Evolutionary conservation across 2,113 vertebrate species (phyloP), one percentile per base, ranked within the genome.

Genomic region (Ageneiosus marmoratus): DNA sequence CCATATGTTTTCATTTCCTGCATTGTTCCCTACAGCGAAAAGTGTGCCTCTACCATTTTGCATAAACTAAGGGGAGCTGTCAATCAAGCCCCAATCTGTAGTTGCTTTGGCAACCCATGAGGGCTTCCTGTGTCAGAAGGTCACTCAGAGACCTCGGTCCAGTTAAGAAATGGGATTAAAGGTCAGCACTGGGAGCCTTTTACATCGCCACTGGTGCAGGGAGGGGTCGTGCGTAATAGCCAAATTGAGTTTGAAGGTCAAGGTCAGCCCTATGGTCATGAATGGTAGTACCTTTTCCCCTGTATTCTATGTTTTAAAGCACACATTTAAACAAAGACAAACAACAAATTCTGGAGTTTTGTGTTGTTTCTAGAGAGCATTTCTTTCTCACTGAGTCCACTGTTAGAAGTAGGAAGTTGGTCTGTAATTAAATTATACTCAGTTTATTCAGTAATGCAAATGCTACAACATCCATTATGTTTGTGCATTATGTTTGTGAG

Each of bases 181-280:
- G 94, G 94, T 94, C 93, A 95, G 93, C 92, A 93, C 89, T 86
- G 92, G 92, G 91, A 93, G 91, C 90, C 89, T 91, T 91, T 94
- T 93, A 94, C 93, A 94, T 93, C 91, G 90, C 88, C 89, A 85
- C 87, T 91, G 88, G 53, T 75, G 69, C 81, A 89, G 91, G 91
- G 91, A 90, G 89, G 91, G 91, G 92, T 92, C 86, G 85, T 83
- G 77, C 86, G 90, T 91, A 93, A 94, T 89, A 93, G 92, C 92
- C 91, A 94, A 91, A 94, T 93, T 93, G 92, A 93, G 92, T 93
- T 94, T 94, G 93, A 94, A 95, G 94, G 93, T 95, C 93, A 95
- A 93, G 93, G 93, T 94, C 91, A 87, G 91, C 86, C 91, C 89
- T 89, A 87, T 90, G 91, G 90, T 80, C 83, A 92, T 93, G 91